Evolutionary conservation across 2,113 vertebrate species (phyloP).

Genomic region (Carassius auratus): DNA sequence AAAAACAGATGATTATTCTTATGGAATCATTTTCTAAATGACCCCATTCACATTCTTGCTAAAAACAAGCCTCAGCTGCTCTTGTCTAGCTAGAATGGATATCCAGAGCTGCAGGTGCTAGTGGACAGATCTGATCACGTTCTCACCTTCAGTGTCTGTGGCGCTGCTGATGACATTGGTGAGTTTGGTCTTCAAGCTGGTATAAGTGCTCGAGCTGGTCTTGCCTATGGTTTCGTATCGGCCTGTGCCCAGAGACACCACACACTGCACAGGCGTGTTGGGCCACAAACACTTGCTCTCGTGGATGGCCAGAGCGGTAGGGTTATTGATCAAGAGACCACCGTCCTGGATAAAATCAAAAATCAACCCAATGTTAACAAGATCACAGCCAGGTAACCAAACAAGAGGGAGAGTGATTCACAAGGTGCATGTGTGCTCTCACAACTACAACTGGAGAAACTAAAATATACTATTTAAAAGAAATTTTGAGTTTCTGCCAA

Average conservation of each 20-base stretch:
- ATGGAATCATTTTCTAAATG: too few relatives aligned
- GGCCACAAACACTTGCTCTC: conserved; percentile 97
- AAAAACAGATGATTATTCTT: too few relatives aligned
- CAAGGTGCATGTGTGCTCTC: background rate
- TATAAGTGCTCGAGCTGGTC: conserved; percentile 76
- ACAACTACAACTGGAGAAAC: background rate
- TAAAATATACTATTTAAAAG: background rate
- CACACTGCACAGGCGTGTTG: conserved; percentile 86
- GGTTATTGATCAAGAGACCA: conserved; percentile 94
- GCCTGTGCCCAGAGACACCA: conserved; percentile 91
- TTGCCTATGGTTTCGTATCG: conserved; percentile 81
- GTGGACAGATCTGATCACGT: background rate
- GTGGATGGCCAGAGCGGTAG: conserved; percentile 91
- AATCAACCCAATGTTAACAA: background rate
- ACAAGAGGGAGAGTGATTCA: background rate
- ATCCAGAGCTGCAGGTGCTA: background rate
- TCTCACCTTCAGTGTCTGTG: conserved; percentile 92
- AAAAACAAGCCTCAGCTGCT: background rate
- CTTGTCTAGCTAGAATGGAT: background rate
- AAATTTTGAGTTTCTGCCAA: background rate
- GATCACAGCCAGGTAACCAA: background rate
- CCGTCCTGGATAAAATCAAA: conserved; percentile 81
- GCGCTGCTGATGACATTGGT: conserved; percentile 94
- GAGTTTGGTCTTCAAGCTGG: conserved; percentile 91
- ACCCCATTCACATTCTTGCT: too few relatives aligned